These are phyloP conservation scores for Xiphophorus hellerii DNA, from an alignment of 2,113 vertebrate genomes.

Conservation along the genomic window DNA sequence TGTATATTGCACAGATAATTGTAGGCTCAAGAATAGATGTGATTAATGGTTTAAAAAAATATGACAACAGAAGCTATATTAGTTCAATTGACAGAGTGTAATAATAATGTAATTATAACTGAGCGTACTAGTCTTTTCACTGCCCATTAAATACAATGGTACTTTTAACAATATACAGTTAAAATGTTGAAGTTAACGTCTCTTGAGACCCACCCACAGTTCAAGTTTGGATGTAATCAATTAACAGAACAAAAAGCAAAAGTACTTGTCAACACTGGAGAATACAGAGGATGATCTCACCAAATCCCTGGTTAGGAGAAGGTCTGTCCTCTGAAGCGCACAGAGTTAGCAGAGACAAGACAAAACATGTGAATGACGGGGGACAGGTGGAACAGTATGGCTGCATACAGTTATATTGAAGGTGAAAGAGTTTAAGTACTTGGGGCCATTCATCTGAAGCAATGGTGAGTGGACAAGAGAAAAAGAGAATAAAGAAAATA, in stretches of 20 bases:
- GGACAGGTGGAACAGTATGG: neutral
- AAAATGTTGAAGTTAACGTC: no score
- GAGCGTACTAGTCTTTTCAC: neutral
- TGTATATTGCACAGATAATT: no score
- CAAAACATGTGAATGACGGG: no score
- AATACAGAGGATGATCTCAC: neutral
- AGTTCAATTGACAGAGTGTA: neutral
- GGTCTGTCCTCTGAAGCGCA: neutral
- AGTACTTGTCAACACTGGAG: neutral
- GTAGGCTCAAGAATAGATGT: no score
- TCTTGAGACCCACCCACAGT: no score
- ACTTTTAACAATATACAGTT: no score
- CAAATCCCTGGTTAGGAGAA: neutral
- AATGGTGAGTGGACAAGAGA: neutral
- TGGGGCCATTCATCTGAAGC: neutral
- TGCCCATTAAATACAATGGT: no score
- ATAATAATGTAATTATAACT: neutral
- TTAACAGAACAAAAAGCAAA: no score
- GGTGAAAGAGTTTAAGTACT: neutral
- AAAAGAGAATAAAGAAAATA: neutral
- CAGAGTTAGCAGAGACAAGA: neutral
- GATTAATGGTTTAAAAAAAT: neutral
- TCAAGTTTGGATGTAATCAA: no score
- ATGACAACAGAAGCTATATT: neutral
- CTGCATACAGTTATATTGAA: neutral